These are phyloP conservation scores for Columba janthina DNA, from an alignment of 2,113 vertebrate species.

Conservation along the genomic window DNA sequence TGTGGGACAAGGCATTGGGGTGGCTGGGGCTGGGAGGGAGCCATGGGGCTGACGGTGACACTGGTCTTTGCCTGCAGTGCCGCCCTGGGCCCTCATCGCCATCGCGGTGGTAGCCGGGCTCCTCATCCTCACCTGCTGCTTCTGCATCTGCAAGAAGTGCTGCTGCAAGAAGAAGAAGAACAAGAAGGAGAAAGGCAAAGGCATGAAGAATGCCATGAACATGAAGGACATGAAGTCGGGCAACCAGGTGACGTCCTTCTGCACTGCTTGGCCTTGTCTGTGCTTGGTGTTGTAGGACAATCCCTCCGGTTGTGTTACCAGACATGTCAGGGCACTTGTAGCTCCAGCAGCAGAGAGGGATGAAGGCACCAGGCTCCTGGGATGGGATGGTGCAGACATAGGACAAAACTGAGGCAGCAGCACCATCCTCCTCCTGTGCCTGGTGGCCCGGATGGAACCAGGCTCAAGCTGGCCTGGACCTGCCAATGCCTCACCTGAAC, in stretches of 20 bases:
- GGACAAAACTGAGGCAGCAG: neutral
- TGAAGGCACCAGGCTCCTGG: neutral
- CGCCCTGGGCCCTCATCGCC: conserved; percentile 94
- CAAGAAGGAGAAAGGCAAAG: conserved; percentile 99
- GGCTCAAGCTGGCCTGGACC: neutral
- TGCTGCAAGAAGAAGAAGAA: conserved; percentile 99
- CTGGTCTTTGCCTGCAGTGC: conserved; percentile 75
- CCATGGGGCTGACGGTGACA: accelerated
- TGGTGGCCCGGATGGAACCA: neutral
- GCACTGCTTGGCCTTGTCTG: neutral
- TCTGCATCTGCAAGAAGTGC: conserved; percentile 99
- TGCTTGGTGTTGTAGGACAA: neutral
- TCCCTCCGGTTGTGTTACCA: neutral
- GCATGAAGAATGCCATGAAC: conserved; percentile 88
- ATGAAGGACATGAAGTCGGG: conserved; percentile 95
- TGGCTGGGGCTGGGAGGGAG: neutral
- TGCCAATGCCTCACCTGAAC: neutral
- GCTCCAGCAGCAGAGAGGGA: neutral
- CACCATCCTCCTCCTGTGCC: neutral
- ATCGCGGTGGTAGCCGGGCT: conserved; percentile 91
- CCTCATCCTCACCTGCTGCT: conserved; percentile 94
- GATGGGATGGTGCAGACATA: neutral
- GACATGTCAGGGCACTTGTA: accelerated
- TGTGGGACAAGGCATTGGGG: neutral
- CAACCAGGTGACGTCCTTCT: conserved; percentile 72